Evolutionary conservation across 2,113 vertebrate species (phyloP), one percentile per base, ranked within the genome.

Genomic region (Nycticryphes semicollaris): DNA sequence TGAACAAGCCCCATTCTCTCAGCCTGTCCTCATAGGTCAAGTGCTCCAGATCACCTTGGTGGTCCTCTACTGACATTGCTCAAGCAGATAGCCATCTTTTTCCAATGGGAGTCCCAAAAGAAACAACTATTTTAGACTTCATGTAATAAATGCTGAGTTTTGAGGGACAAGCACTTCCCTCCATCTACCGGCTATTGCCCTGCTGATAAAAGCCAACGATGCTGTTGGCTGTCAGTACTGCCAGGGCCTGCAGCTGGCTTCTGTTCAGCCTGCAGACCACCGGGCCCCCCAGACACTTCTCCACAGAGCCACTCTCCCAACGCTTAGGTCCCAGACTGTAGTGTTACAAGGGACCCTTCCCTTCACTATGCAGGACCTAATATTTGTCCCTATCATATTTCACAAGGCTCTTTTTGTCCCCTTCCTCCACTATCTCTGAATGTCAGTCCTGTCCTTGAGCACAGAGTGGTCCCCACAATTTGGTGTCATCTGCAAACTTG

Each of bases 151-250:
- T 18, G 5, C 10, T 64, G 53, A 68, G 7, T 76, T 89, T 80
- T 43, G 53, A 94, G 33, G 8, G 14, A 73, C 35, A 83, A 73
- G 22, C 12, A 20, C 25, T 81, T 59, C 12, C 23, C 21, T 74
- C 39, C 6, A 17, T 14, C 30, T 73, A 4, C 21, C 39, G 25
- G 28, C 10, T 66, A 3, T 4, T 66, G 72, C 4, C 31, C 11
- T 60, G 7, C 47, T 28, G 15, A n/a, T 28, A 72, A 51, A 5
- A 51, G 5, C 30, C 1, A 1, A 16, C 1, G 2, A 18, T 35
- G 22, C 5, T 27, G 27, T 24, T 56, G 37, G 18, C 13, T 10
- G 0, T 21, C 45, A 28, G 17, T 22, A 24, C 37, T 78, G 23
- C 17, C 23, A n/a, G 33, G 47, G 12, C 18, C 30, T 27, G 45